Evolutionary conservation across 2,113 vertebrate genomes (phyloP).

Genomic region (Campylorhamphus procurvoides): DNA sequence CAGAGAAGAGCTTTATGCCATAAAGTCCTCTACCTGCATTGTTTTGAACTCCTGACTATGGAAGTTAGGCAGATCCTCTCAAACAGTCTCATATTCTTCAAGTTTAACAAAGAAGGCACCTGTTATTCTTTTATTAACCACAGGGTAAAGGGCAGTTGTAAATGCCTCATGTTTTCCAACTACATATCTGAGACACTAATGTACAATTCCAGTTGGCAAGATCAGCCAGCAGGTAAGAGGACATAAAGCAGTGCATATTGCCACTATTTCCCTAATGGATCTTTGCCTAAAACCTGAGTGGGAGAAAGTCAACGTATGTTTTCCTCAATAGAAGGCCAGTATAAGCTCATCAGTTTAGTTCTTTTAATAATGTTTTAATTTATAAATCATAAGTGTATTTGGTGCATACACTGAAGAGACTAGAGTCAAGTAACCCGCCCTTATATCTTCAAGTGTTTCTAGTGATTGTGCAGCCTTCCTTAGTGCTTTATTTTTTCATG

Average conservation of each 20-base stretch:
- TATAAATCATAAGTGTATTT: background rate
- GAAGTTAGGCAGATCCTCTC: background rate
- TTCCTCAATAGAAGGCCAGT: background rate
- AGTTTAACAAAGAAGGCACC: background rate
- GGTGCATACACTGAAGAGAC: background rate
- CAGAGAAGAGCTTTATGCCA: background rate
- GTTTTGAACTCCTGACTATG: background rate
- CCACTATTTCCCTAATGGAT: background rate
- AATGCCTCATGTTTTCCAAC: background rate
- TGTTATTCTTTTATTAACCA: slow-evolving; percentile 18
- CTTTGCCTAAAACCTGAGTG: background rate
- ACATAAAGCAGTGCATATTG: background rate
- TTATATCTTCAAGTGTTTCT: background rate
- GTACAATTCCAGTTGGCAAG: background rate
- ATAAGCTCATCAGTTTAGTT: background rate
- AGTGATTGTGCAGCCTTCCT: background rate
- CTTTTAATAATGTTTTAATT: background rate
- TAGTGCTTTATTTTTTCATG: background rate
- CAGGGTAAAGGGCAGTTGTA: slow-evolving; percentile 5
- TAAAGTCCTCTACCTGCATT: background rate
- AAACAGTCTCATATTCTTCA: background rate
- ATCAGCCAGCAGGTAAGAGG: background rate
- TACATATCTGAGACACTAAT: background rate
- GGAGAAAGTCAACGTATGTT: background rate
- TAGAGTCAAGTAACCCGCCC: background rate